Conservation (phyloP, 2,797 vertebrate genomes). For the Chelidonichthys spinosus region DNA sequence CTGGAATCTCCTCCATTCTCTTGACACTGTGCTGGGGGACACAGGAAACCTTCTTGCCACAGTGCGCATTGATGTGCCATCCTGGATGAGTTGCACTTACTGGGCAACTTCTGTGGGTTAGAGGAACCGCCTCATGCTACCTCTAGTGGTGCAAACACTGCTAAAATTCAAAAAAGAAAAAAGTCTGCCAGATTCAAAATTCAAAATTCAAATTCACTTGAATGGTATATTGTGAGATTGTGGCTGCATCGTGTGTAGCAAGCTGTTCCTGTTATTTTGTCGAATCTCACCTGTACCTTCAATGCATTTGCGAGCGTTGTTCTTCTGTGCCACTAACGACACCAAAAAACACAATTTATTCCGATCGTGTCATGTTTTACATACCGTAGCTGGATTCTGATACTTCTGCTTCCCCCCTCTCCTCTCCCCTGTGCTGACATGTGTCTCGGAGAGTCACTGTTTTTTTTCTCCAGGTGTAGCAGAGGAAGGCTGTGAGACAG, state of each 20-base stretch:
- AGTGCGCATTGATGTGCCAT: too few relatives aligned
- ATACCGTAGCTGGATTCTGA: not conserved
- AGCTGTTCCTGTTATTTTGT: not conserved
- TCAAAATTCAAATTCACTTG: too few relatives aligned
- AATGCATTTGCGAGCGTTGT: not conserved
- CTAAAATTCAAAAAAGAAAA: too few relatives aligned
- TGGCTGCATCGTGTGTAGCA: not conserved
- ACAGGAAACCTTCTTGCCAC: too few relatives aligned
- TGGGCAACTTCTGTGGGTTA: too few relatives aligned
- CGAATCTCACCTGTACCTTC: not conserved
- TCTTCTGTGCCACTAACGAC: not conserved
- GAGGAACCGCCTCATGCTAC: too few relatives aligned
- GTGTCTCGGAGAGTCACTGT: constrained; percentile 14
- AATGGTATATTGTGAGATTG: not conserved
- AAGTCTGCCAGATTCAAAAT: too few relatives aligned
- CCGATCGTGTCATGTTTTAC: constrained; percentile 6
- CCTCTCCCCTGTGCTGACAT: not conserved
- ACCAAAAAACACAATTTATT: not conserved
- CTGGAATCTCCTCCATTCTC: too few relatives aligned
- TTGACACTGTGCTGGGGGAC: too few relatives aligned
- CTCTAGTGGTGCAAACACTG: too few relatives aligned
- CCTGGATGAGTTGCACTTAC: too few relatives aligned
- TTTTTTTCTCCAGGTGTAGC: constrained; percentile 14
- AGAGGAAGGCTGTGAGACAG: constrained; percentile 45
- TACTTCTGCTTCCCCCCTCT: constrained; percentile 9